phyloP scores from a whole-genome alignment of 2,888 invertebrate genomes.

The Hydrotaea cyrtoneurina region DNA sequence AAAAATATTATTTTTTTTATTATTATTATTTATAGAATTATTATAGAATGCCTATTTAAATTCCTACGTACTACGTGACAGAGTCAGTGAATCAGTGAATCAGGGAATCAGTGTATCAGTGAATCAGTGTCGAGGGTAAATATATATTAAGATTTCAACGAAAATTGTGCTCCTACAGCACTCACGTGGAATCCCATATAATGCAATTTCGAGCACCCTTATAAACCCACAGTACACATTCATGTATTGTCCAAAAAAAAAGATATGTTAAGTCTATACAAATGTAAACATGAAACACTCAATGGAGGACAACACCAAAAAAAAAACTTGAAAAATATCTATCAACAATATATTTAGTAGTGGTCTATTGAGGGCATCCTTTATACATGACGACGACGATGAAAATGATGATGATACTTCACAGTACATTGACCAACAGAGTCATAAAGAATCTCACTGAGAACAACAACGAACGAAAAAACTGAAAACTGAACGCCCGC shows the following conservation, averaged over 20 bases:
- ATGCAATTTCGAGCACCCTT: not conserved
- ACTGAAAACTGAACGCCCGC: not conserved
- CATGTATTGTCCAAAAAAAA: not conserved
- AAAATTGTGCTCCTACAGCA: not conserved
- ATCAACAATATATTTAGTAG: slow-evolving; percentile 1
- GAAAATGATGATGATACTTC: not conserved
- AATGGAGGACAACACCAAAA: too few relatives aligned
- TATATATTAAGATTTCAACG: too few relatives aligned
- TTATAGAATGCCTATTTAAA: too few relatives aligned
- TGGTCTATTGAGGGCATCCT: not conserved
- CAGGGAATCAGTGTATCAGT: too few relatives aligned
- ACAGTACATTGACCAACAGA: slow-evolving; percentile 12
- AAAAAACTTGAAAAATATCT: not conserved
- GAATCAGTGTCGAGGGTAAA: too few relatives aligned
- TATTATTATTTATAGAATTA: too few relatives aligned
- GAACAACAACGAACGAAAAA: not conserved
- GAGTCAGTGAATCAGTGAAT: too few relatives aligned
- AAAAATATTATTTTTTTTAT: too few relatives aligned
- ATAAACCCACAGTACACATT: not conserved
- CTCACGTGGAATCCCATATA: not conserved
- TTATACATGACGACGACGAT: not conserved
- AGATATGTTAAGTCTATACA: not conserved
- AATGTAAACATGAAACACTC: too few relatives aligned
- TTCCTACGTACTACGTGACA: too few relatives aligned
- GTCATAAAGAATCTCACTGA: not conserved